Base-by-base conservation (phyloP, 92 coral and sea anemone species). In the Anthopleura xanthogrammica region DNA sequence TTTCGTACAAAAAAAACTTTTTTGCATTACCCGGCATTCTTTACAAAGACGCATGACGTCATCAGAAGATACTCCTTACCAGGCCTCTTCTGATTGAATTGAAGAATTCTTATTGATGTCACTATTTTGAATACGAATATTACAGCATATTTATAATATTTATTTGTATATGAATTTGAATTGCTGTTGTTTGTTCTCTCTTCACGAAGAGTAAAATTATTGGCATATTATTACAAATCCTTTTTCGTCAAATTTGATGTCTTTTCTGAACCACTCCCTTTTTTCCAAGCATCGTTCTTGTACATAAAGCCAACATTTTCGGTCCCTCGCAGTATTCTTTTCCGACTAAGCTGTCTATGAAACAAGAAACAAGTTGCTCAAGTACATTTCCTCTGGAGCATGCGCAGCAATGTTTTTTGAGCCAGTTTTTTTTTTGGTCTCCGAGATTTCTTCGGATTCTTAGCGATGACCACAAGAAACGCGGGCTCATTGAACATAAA, bases 11-110 rank as follows among this genome's bases (percentile, higher is more conserved):
- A 11, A 54, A 93, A 82, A 91, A 93, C 80, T 89, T 88, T 89
- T 88, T 93, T 70, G 90, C 91, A 12, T 87, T 91, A 80, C 89
- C 84, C 14, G 82, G 94, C 19, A 87, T 93, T 76, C 79, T 88
- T 85, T 91, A 91, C 78, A 90, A 86, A 78, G 50, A 46, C 91
- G 97, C 89, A 73, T 62, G 70, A 62, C 70, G 70, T 62, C 22
- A 62, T 62, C 29, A 12, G 70, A 54, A 10, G 29, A 7, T 24
- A 62, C 65, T 60, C 4, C 12, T 60, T 60, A 60, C 24, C 70
- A 62, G 29, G 70, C 29, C 70, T 62, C 70, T 22, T 19, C 70
- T 19, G 70, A 62, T 62, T n/a, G 70, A 62, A 62, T 62, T 22
- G 29, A 12, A 62, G 2, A 62, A 62, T 62, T 62, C 70, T 62